Evolutionary conservation across 2,888 invertebrate genomes (phyloP), one percentile per base, ranked within the genome.

Genomic region (Aelia acuminata): DNA sequence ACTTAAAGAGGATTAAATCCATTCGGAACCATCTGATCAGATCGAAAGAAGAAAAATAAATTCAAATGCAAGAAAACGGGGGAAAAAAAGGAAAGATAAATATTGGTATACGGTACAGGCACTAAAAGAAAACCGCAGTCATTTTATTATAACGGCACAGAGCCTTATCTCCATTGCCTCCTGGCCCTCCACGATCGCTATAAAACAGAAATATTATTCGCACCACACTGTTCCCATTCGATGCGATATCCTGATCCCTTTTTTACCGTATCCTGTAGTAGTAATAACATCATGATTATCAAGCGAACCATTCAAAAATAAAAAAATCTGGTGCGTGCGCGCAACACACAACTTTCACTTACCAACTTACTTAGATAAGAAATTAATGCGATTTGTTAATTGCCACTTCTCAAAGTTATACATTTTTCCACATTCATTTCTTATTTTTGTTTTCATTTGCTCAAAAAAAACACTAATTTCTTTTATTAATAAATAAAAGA

Each of bases 141-240:
- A 70, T 70, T 70, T 70, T 70, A 70, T 35, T 70, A 35, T 70
- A 70, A 70, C 31, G 31, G 63, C 63, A n/a, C n/a, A 35, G 15
- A 35, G 31, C 63, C 63, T 70, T 70, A 70, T 70, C 35, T 70
- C 15, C n/a, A 70, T 70, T 70, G 31, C 63, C 63, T 35, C 63
- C 18, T 31, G 63, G 31, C 20, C 31, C 18, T 35, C 63, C 31
- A 0, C 31, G 20, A 8, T 35, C 63, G 35, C 2, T 18, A 70
- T 63, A 70, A 70, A 70, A 70, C 22, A 57, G 35, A 43, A 70
- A 10, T 35, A 31, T 18, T n/a, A 70, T 70, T 20, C 20, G 63
- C 35, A 70, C 18, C 63, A 35, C 63, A 31, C 15, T 63, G 63
- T 31, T 63, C 63, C 13, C 7, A 63, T 63, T 63, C 63, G 15